Conservation (phyloP, 2,113 vertebrate species). For the Forbesichthys agassizii region DNA sequence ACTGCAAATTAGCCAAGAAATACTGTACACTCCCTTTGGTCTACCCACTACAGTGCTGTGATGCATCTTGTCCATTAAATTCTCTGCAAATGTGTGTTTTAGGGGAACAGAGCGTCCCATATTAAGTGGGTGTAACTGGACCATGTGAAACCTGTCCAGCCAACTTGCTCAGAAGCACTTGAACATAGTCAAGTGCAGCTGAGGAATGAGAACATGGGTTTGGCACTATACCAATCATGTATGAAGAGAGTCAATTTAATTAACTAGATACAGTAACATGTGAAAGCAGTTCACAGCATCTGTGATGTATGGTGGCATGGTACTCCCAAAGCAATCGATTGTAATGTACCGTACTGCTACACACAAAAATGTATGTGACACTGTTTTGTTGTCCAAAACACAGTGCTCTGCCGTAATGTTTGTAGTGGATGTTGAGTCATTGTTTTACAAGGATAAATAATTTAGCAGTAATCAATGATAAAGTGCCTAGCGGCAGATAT, state of each 20-base stretch:
- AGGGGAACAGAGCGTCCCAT: not conserved
- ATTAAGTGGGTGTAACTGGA: not conserved
- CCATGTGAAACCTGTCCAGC: not conserved
- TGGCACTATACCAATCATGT: not conserved
- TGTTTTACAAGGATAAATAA: not conserved
- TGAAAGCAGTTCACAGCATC: not conserved
- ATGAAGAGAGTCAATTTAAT: not conserved
- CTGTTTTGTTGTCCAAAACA: not conserved
- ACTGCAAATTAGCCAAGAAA: too few relatives aligned
- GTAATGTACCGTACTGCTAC: not conserved
- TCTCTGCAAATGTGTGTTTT: not conserved
- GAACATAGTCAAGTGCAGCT: not conserved
- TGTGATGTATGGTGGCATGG: not conserved
- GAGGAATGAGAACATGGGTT: too few relatives aligned
- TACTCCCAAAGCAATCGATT: not conserved
- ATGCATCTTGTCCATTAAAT: not conserved
- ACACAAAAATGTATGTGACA: not conserved
- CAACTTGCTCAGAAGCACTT: not conserved
- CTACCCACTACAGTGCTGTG: not conserved
- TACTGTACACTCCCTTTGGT: too few relatives aligned
- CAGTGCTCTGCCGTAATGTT: not conserved
- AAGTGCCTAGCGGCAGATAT: not conserved
- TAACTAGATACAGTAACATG: too few relatives aligned
- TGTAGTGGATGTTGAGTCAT: not conserved
- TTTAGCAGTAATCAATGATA: too few relatives aligned